Evolutionary conservation across 1,140 invertebrate genomes (phyloP).

Genomic region (Aradophagus sp.): DNA sequence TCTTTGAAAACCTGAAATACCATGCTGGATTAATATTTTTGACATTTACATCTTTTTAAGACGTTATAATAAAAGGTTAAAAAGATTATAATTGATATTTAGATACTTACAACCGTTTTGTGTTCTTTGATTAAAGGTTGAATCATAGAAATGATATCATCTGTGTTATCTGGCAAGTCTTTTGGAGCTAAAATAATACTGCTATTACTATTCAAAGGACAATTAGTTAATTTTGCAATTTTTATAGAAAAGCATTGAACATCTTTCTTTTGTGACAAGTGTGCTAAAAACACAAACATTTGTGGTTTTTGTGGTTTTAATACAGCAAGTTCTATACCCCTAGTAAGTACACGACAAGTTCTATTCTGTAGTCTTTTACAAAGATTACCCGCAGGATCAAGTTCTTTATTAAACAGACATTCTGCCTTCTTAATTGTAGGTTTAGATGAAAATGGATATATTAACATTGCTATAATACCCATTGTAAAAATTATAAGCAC

Average conservation of each 20-base stretch:
- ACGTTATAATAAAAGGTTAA: no score
- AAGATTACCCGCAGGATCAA: no score
- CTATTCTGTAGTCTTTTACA: no score
- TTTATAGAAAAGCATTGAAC: slow-evolving; percentile 4
- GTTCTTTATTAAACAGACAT: no score
- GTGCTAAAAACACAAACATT: slow-evolving; percentile 10
- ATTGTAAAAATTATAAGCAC: no score
- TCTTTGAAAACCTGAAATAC: slow-evolving; percentile 63
- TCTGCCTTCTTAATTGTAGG: no score
- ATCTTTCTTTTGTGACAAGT: neutral
- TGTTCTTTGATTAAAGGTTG: slow-evolving; percentile 13
- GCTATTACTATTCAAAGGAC: slow-evolving; percentile 3
- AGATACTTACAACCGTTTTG: slow-evolving; percentile 63
- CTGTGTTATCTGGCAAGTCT: slow-evolving; percentile 1
- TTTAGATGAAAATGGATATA: no score
- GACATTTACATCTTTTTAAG: no score
- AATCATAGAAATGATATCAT: slow-evolving; percentile 19
- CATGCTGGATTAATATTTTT: neutral
- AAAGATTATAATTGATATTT: slow-evolving; percentile 4
- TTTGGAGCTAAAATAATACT: slow-evolving; percentile 12
- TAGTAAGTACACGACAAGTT: no score
- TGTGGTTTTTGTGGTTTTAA: neutral
- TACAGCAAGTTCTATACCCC: no score
- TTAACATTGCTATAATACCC: no score
- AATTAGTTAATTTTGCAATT: slow-evolving; percentile 9